phyloP scores from a whole-genome alignment of 1,140 invertebrate species.

The Aethina tumida region DNA sequence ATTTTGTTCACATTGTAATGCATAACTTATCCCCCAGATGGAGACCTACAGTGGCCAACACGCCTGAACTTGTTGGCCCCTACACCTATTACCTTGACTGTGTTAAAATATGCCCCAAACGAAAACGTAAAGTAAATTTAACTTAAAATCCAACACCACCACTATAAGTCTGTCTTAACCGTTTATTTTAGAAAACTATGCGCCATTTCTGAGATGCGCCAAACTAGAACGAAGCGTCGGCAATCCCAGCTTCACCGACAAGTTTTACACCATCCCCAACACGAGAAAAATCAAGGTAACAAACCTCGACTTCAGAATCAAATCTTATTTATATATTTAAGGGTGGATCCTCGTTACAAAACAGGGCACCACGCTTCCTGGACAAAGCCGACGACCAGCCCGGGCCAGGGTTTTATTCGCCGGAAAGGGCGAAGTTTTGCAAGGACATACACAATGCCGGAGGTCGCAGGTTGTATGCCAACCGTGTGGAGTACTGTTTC shows the following conservation, averaged over 20 bases:
- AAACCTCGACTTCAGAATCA: not conserved
- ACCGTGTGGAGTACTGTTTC: slow-evolving; percentile 17
- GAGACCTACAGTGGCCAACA: no score
- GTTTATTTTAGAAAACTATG: slow-evolving; percentile 9
- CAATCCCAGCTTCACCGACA: slow-evolving; percentile 5
- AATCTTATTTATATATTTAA: slow-evolving; percentile 5
- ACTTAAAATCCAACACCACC: no score
- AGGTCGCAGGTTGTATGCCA: slow-evolving; percentile 22
- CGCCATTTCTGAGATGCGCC: slow-evolving; percentile 13
- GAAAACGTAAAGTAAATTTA: no score
- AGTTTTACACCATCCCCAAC: slow-evolving; percentile 6
- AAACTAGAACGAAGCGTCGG: slow-evolving; percentile 5
- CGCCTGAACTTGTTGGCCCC: no score
- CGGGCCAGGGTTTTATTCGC: slow-evolving; percentile 16
- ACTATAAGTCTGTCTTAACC: no score
- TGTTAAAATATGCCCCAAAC: no score
- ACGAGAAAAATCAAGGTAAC: not conserved
- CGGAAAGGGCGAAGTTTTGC: slow-evolving; percentile 7
- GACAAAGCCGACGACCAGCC: slow-evolving; percentile 9
- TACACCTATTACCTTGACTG: no score
- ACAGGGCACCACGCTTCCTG: slow-evolving; percentile 15
- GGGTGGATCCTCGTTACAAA: slow-evolving; percentile 19
- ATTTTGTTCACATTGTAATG: no score
- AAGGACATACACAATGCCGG: slow-evolving; percentile 8
- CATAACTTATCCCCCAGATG: no score